Conservation (phyloP, 1,140 invertebrate genomes). For the Rhagoletis zephyria region DNA sequence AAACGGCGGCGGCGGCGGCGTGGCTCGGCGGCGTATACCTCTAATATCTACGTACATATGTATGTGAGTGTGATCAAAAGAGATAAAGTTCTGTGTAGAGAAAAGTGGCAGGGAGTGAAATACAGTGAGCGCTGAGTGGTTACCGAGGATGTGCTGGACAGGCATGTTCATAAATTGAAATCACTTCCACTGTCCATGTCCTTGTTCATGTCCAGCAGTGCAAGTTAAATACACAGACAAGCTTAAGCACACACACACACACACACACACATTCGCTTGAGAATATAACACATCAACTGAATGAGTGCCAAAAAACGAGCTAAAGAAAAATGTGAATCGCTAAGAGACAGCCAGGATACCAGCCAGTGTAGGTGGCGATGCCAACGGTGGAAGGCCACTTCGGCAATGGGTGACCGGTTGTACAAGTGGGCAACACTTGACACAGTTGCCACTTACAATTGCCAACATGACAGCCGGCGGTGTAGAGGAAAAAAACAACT, state of each 20-base stretch:
- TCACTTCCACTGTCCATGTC: slow-evolving; percentile 69
- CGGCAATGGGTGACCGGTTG: background rate
- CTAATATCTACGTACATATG: background rate
- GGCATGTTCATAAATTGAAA: slow-evolving; percentile 73
- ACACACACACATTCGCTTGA: background rate
- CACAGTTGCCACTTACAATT: slow-evolving; percentile 73
- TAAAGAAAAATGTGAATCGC: slow-evolving; percentile 4
- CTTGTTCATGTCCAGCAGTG: slow-evolving; percentile 59
- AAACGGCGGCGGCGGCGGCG: too few species aligned
- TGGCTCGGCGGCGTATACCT: too few species aligned
- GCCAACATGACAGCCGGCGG: slow-evolving; percentile 67
- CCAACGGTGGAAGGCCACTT: slow-evolving; percentile 62
- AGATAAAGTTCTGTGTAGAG: background rate
- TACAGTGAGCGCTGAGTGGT: background rate
- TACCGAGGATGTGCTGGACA: slow-evolving; percentile 64
- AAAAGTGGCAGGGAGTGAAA: background rate
- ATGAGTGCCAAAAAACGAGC: background rate
- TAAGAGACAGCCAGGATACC: background rate
- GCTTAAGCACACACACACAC: background rate
- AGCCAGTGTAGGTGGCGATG: background rate
- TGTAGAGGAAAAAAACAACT: background rate
- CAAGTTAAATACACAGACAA: slow-evolving; percentile 48
- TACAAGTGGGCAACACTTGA: slow-evolving; percentile 72
- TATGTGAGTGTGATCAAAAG: background rate
- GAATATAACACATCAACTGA: slow-evolving; percentile 58